A percentile compares a stretch with the other conserved stretches of the same genome.
phyloP scores from a whole-genome alignment of 2,797 vertebrate species.

The Sarcoramphus papa region DNA sequence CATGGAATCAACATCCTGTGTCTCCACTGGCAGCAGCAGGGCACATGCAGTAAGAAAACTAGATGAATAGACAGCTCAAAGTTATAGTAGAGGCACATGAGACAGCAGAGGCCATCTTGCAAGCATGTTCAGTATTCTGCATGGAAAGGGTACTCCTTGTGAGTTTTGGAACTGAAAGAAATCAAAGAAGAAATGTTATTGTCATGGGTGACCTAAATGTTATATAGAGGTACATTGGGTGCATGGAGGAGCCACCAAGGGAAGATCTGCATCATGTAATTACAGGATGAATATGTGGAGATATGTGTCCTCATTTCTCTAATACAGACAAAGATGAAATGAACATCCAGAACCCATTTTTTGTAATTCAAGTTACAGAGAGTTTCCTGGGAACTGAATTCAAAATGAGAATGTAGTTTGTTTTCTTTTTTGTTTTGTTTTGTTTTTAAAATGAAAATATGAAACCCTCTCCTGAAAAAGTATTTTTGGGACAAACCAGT shows the following conservation, averaged over 20 bases:
- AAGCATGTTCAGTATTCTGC: background rate
- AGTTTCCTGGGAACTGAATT: background rate
- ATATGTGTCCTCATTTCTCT: background rate
- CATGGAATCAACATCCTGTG: background rate
- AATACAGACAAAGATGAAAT: background rate
- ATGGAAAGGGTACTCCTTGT: background rate
- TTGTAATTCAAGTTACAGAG: background rate
- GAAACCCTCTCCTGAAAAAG: background rate
- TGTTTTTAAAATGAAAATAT: background rate
- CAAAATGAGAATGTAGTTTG: background rate
- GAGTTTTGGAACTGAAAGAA: background rate
- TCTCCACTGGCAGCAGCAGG: background rate
- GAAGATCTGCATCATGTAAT: background rate
- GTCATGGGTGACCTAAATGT: background rate
- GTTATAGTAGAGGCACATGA: background rate
- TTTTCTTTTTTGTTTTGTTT: background rate
- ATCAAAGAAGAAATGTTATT: background rate
- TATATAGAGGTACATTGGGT: background rate
- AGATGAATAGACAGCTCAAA: background rate
- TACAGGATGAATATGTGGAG: background rate
- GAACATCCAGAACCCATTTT: background rate
- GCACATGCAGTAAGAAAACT: background rate
- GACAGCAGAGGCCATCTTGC: background rate
- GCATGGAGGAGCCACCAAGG: background rate
- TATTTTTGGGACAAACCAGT: background rate